Conservation (phyloP, 2,888 invertebrate genomes). For the Spialia ferax region DNA sequence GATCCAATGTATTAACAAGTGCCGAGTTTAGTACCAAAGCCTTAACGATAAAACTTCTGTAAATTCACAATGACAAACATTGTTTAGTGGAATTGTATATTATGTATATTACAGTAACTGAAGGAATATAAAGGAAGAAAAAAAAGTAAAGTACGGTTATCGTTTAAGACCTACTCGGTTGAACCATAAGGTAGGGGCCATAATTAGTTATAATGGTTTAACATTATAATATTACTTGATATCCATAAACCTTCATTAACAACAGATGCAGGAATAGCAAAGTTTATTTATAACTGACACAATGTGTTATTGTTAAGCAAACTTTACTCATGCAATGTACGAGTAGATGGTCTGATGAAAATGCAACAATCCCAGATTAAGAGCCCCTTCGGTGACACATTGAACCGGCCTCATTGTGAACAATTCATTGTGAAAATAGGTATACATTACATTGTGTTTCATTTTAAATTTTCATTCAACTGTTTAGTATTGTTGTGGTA, state of each 20-base stretch:
- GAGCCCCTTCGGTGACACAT: slow-evolving; percentile 33
- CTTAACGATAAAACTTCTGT: too few species aligned
- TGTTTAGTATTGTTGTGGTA: slow-evolving; percentile 14
- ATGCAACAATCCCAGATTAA: slow-evolving; percentile 23
- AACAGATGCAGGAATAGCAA: background rate
- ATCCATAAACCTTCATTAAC: background rate
- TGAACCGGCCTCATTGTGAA: slow-evolving; percentile 32
- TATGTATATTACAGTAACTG: too few species aligned
- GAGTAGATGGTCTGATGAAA: slow-evolving; percentile 12
- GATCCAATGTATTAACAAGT: background rate
- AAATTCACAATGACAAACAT: too few species aligned
- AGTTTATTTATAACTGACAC: background rate
- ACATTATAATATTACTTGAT: background rate
- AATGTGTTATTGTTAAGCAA: background rate
- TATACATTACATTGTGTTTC: slow-evolving; percentile 26
- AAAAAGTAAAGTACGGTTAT: too few species aligned
- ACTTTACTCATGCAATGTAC: background rate
- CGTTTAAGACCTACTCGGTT: too few species aligned
- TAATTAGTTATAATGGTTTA: background rate
- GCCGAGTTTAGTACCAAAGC: background rate
- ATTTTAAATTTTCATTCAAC: slow-evolving; percentile 35
- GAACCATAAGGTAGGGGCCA: too few species aligned
- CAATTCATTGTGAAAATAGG: slow-evolving; percentile 27
- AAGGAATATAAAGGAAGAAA: too few species aligned
- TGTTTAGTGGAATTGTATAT: too few species aligned